These are phyloP conservation scores for Plusia festucae DNA, from an alignment of 2,888 invertebrate genomes.

Conservation along the genomic window DNA sequence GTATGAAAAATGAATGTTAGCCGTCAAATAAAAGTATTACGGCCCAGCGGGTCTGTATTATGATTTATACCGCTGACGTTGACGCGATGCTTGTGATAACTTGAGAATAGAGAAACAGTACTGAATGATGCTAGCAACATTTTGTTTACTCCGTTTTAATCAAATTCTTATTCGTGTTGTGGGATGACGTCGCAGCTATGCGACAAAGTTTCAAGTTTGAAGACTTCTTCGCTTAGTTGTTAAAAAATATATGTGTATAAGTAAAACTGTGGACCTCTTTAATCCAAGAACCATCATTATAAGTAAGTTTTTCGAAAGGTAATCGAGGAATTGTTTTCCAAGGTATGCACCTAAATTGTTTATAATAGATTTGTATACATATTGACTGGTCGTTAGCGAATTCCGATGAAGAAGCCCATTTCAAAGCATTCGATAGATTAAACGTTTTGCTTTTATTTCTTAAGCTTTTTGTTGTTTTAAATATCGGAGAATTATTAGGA, in stretches of 20 bases:
- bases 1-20: constrained; percentile 69
- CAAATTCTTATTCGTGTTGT: constrained; percentile 25
- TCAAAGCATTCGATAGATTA: constrained; percentile 33
- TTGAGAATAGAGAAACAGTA: constrained; percentile 37
- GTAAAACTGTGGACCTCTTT: background rate
- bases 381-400: constrained; percentile 25
- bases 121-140: constrained; percentile 41
- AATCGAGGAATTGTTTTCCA: background rate
- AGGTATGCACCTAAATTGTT: constrained; percentile 13
- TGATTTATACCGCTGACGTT: constrained; percentile 51
- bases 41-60: constrained; percentile 41
- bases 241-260: background rate
- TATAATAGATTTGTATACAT: constrained; percentile 24
- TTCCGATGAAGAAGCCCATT: constrained; percentile 38
- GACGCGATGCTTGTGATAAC: constrained; percentile 43
- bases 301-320: background rate
- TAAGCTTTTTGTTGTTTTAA: background rate
- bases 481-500: background rate
- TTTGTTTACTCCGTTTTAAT: constrained; percentile 3
- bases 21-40: constrained; percentile 75
- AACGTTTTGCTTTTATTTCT: constrained; percentile 16
- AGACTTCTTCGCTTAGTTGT: background rate
- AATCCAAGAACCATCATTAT: no score
- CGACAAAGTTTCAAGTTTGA: background rate
- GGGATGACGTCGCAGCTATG: background rate